phyloP scores from a whole-genome alignment of 92 coral and sea anemone species.

The Epizoanthus scotinus region DNA sequence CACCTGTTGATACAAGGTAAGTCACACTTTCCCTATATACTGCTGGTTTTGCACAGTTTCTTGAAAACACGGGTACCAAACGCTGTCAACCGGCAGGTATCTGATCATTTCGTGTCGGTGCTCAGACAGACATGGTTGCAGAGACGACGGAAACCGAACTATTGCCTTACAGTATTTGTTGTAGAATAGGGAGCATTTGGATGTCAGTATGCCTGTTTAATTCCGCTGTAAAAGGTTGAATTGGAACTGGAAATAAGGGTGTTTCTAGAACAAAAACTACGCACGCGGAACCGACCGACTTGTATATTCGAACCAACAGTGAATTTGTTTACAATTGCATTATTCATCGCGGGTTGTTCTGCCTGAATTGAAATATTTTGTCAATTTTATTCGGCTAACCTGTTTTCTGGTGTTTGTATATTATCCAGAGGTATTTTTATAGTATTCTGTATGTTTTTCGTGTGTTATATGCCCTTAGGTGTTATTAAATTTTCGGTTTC shows the following conservation, averaged over 20 bases:
- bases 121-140: too few relatives aligned
- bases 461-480: background rate
- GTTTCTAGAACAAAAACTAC: background rate
- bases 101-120: background rate
- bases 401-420: conserved; percentile 3
- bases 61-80: conserved; percentile 27
- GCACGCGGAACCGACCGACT: conserved; percentile 15
- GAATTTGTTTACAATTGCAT: conserved; percentile 14
- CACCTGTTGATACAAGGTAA: conserved; percentile 36
- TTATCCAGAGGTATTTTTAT: conserved; percentile 20
- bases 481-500: background rate
- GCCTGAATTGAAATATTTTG: conserved; percentile 35
- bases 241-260: background rate
- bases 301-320: conserved; percentile 7
- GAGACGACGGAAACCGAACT: too few relatives aligned
- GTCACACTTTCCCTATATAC: background rate
- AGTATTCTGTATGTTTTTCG: conserved; percentile 19
- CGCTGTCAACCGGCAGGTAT: conserved; percentile 19
- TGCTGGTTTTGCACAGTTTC: background rate
- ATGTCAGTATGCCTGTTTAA: background rate
- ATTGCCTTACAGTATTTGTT: too few relatives aligned
- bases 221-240: background rate
- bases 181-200: too few relatives aligned
- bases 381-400: conserved; percentile 23
- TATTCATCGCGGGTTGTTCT: conserved; percentile 20